Evolutionary conservation across 2,113 vertebrate species (phyloP).

Genomic region (Buteo buteo): DNA sequence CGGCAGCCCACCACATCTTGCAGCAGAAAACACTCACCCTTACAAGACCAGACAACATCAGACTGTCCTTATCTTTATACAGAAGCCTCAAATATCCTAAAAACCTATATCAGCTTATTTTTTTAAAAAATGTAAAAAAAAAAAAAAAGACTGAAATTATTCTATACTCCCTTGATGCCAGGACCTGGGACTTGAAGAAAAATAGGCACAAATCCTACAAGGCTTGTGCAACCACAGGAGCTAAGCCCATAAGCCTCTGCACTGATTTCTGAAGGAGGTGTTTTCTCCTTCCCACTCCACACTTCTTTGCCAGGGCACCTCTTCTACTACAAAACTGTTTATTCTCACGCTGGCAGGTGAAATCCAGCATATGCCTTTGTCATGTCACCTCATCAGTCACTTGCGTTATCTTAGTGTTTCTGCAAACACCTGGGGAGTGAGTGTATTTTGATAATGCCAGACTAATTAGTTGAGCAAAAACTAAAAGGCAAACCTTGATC

Average conservation of each 20-base stretch:
- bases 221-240: background rate
- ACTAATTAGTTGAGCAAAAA: background rate
- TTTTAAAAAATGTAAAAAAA: background rate
- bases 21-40: background rate
- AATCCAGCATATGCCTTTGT: background rate
- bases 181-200: background rate
- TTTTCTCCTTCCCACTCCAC: background rate
- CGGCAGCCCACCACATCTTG: background rate
- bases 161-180: no score
- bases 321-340: background rate
- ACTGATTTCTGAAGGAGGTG: background rate
- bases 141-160: background rate
- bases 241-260: background rate
- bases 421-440: background rate
- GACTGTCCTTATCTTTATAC: background rate
- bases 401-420: accelerated
- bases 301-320: background rate
- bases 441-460: background rate
- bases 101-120: background rate
- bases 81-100: background rate
- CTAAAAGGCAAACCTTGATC: background rate
- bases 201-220: background rate
- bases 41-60: background rate
- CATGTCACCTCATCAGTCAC: background rate
- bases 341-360: background rate